Evolutionary conservation across 2,888 invertebrate species (phyloP), one percentile per base, ranked within the genome.

Genomic region (Imbricaverruca yamaguchii): DNA sequence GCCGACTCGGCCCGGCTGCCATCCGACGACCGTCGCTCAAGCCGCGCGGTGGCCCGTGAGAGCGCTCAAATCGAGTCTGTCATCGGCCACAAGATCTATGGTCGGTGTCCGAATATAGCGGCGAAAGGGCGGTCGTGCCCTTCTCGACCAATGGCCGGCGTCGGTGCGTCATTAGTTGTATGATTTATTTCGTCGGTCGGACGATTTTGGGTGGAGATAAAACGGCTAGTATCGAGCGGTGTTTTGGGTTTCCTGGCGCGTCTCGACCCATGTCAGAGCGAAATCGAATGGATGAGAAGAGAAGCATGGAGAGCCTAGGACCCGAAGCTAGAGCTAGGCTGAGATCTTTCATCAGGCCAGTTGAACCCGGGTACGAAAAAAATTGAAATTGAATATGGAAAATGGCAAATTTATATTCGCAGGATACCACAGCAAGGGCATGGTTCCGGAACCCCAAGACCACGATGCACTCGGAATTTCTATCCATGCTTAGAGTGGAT

Each of bases 151-250:
- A 74, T 74, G 21, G 55, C 74, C 21, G 74, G 21, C 10, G 74
- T 55, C 55, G 23, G 53, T 74, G 21, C 21, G 23, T 74, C 74
- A 74, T 74, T 74, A 74, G 74, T 74, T 74, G 74, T 74, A 23
- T 55, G 74, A 74, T 74, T 53, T 74, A 74, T 74, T 74, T 74
- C 55, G 6, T 9, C 21, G 21, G 74, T n/a, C 74, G 1, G 55
- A 21, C 74, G 74, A 74, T 55, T 74, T 39, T 53, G 39, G 39
- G 53, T 11, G 74, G 23, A 21, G 74, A 74, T 74, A 74, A 10
- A 74, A 21, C 55, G 74, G 55, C 53, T 9, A 11, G 74, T 74
- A 13, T 74, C 21, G 55, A 21, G 53, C 21, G 55, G 21, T 53
- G 74, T 74, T 69, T 74, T n/a, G 8, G 63, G 63, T 10, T 9